Evolutionary conservation across 2,888 invertebrate genomes (phyloP), one percentile per base, ranked within the genome.

Genomic region (Phyllotreta cruciferae): DNA sequence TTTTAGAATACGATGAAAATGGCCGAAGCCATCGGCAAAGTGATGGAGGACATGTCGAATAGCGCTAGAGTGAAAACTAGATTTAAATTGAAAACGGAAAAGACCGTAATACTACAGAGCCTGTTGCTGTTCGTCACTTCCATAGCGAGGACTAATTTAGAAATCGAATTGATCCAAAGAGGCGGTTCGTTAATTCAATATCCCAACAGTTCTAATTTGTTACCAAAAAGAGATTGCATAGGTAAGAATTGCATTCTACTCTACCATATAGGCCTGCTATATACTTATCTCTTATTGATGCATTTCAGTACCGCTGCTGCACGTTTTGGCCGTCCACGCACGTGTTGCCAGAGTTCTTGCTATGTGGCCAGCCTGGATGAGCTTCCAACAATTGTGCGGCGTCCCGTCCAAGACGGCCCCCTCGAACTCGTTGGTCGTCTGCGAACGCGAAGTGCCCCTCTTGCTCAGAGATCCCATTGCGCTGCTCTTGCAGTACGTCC

Each of bases 11-110:
- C 87, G 9, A 89, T 90, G 53, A 89, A 87, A 73, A 84, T 96
- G 67, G 89, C 92, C 0, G 92, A 94, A 78, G 94, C 95, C 55
- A 92, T 96, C 87, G 92, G 91, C 45, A 93, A 93, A 76, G 91
- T 93, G 34, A 96, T 96, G 94, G 94, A 95, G 77, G 94, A 95
- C 81, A 93, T 97, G 89, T 93, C 94, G 5, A 90, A 90, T 75
- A 90, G 91, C 70, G 94, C 96, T 3, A 90, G 91, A 77, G 86
- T 91, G 66, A 92, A 92, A 76, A 87, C 90, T 58, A 91, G 92
- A 77, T 90, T 90, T 75, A 89, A 90, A 76, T 89, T 89, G 73
- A 89, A 90, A 83, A 83, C 78, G 56, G 84, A 87, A 57, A 83
- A 83, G 66, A 84, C 86, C 3, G 87, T 87, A 72, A 60, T 60